These are phyloP conservation scores for Caenorhabditis uteleia DNA, from an alignment of 2,888 invertebrate species.

Conservation along the genomic window DNA sequence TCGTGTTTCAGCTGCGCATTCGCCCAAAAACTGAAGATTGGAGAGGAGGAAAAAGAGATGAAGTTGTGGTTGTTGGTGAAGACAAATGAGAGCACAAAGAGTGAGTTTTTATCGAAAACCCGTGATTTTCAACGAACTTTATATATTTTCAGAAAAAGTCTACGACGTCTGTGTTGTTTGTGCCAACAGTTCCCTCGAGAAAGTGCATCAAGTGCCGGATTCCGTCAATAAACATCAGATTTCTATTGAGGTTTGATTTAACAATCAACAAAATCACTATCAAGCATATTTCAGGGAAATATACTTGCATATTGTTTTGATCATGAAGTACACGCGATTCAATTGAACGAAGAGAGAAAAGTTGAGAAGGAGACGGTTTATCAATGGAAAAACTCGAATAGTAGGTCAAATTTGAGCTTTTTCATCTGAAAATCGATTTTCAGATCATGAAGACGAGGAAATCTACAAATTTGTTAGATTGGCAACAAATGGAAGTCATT, in stretches of 20 bases:
- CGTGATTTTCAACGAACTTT: neutral
- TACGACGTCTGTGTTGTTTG: conserved; percentile 16
- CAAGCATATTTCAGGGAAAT: conserved; percentile 4
- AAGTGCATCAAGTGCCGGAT: conserved; percentile 19
- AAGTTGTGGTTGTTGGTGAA: conserved; percentile 25
- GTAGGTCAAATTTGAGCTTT: neutral
- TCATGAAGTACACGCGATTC: conserved; percentile 16
- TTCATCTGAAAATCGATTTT: conserved; percentile 1
- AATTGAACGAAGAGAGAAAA: conserved; percentile 9
- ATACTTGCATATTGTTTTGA: conserved; percentile 20
- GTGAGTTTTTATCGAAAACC: neutral
- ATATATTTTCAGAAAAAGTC: neutral
- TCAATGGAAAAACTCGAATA: neutral
- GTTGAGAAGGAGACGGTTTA: conserved; percentile 16
- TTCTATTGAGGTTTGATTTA: conserved; percentile 2
- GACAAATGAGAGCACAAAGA: conserved; percentile 5
- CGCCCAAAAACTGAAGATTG: conserved; percentile 10
- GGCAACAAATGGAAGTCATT: conserved; percentile 14
- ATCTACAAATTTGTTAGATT: conserved; percentile 19
- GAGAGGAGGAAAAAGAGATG: conserved; percentile 8
- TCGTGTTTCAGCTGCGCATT: conserved; percentile 22
- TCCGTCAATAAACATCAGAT: conserved; percentile 15
- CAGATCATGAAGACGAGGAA: conserved; percentile 1
- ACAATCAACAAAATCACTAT: neutral
- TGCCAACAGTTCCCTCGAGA: conserved; percentile 27